Percentiles rank a stretch among this genome's conserved stretches.
Conservation (phyloP, 2,113 vertebrate genomes). For the Aegypius monachus region DNA sequence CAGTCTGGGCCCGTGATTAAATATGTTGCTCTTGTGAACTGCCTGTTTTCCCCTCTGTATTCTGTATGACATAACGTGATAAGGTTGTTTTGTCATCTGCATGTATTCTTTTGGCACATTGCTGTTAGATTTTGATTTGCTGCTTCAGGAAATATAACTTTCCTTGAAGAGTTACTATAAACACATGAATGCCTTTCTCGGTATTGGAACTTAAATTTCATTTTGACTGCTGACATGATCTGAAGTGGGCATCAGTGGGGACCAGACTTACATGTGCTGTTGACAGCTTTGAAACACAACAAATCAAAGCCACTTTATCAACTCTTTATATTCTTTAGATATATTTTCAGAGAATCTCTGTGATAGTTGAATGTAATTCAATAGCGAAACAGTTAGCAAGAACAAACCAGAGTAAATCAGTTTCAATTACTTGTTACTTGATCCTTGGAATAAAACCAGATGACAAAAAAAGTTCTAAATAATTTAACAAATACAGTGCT, state of each 20-base stretch:
- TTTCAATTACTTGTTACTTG: slow-evolving; percentile 9
- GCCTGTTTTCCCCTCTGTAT: neutral
- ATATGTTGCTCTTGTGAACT: neutral
- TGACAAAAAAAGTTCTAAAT: neutral
- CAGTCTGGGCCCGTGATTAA: neutral
- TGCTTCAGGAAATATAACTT: neutral
- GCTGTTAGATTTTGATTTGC: neutral
- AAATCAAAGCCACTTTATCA: neutral
- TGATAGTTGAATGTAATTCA: neutral
- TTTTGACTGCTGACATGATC: neutral
- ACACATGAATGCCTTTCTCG: neutral
- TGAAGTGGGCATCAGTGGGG: neutral
- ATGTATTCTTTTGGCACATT: neutral
- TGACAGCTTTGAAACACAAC: neutral
- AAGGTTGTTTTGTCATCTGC: neutral
- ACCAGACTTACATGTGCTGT: neutral
- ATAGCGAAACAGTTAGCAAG: neutral
- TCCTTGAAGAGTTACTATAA: neutral
- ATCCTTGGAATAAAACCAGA: neutral
- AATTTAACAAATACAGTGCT: neutral
- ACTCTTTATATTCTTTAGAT: neutral
- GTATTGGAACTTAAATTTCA: neutral
- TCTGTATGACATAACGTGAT: neutral
- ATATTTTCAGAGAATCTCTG: neutral
- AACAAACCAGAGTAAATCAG: neutral